Base-by-base conservation (phyloP, 2,113 vertebrate genomes). In the Acanthisitta chloris region DNA sequence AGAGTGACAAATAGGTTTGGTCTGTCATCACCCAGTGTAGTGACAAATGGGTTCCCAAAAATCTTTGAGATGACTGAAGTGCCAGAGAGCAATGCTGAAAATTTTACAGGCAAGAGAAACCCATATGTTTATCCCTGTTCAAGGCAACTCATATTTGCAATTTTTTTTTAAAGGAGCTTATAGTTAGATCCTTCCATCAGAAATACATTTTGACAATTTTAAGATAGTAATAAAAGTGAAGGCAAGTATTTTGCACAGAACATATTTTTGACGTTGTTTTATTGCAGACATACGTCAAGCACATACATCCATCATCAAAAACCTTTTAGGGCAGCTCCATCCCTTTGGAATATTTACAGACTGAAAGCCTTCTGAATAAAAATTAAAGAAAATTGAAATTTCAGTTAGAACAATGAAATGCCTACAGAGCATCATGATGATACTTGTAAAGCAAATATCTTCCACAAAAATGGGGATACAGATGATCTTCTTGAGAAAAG, bases 41-140 rank as follows among this genome's bases (percentile, higher is more conserved):
- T 94, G 59, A 95, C 67, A 96, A 97, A 95, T 33, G 81, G 23
- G 25, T 45, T 92, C 80, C n/a, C 89, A 86, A 71, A 95, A 94
- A 86, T 92, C 57, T 94, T 31, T 48, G 64, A 96, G n/a, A 79
- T 38, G 85, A 52, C 59, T 45, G 52, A 45, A 89, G 23, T 83
- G 58, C 31, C 33, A 72, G 87, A 72, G 43, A 81, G 12, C 24
- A 96, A 64, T 48, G 48, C 9, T 58, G 29, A 94, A 54, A 73
- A 67, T 90, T 96, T 81, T 40, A 42, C 34, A 70, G 64, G 62
- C 34, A 86, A 66, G 67, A 94, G 91, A 88, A 95, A 84, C 49
- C 43, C 34, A 74, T 59, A 81, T 62, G n/a, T 26, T 91, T 94
- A 8, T 10, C 31, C n/a, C 38, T 92, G 54, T 59, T 90, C 86